Evolutionary conservation across 2,113 vertebrate species (phyloP), one percentile per base, ranked within the genome.

Genomic region (Notarius lentiginosus): DNA sequence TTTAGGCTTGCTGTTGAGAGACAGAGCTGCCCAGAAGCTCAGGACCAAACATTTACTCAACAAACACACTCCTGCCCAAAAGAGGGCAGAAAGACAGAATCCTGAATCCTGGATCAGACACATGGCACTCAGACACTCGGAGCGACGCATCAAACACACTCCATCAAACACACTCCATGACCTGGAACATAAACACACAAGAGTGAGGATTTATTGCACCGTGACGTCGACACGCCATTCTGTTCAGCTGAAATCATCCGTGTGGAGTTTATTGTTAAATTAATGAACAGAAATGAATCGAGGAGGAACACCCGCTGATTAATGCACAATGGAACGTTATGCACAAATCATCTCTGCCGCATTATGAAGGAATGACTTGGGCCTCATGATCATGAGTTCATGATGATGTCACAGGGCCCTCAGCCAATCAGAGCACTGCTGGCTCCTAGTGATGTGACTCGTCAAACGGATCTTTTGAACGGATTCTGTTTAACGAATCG

Each of bases 31-130:
- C 47, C 91, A 86, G 85, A 20, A 88, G 90, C 53, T 87, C 83
- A 91, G 83, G 91, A 87, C 90, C 91, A 94, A 95, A 94, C 93
- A 94, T 95, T 95, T 94, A 90, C 92, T 89, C 53, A 84, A 84
- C 83, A 84, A 86, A 86, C 82, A 80, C 65, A 88, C 22, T 61
- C 85, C 87, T 47, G 88, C 88, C 84, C 85, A 88, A 90, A 73
- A 89, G 65, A 91, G 89, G 85, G 41, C 72, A 88, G 79, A 58
- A 82, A 10, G 70, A 76, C 70, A 61, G 56, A 65, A 65, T 22
- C 34, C 11, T 20, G 49, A 83, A 51, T 81, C 53, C 17, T 18
- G 22, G 87, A 51, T 84, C 77, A 79, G 83, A 82, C 61, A 65
- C 27, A 20, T 34, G 79, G 7, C 66, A 20, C n/a, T 82, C 53